Conservation (phyloP, 92 coral and sea anemone genomes). For the Palythoa grandiflora region DNA sequence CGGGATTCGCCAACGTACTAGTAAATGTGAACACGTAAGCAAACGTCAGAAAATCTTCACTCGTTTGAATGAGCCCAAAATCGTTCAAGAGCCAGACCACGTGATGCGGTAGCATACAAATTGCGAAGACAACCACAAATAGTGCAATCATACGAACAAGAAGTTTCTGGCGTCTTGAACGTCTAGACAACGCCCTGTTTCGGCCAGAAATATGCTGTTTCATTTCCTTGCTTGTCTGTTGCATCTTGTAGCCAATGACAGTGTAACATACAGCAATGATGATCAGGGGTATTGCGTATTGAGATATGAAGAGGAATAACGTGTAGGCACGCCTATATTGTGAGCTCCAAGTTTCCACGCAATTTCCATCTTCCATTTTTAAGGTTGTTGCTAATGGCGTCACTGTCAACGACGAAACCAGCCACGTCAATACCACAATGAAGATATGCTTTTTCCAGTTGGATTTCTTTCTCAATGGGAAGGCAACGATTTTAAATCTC, state of each 20-base stretch:
- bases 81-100: conserved; percentile 76
- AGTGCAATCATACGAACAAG: conserved; percentile 78
- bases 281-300: conserved; percentile 71
- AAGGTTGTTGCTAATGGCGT: conserved; percentile 69
- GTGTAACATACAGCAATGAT: conserved; percentile 72
- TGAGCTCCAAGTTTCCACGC: conserved; percentile 77
- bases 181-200: conserved; percentile 60
- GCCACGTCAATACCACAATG: conserved; percentile 65
- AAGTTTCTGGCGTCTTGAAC: conserved; percentile 60
- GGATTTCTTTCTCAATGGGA: conserved; percentile 40
- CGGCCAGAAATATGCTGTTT: conserved; percentile 62
- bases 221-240: conserved; percentile 56
- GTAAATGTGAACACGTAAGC: conserved; percentile 84
- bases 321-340: conserved; percentile 57
- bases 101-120: conserved; percentile 90
- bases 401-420: conserved; percentile 61
- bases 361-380: conserved; percentile 56
- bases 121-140: conserved; percentile 78
- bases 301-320: conserved; percentile 65
- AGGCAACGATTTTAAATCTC: conserved; percentile 74
- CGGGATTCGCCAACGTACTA: conserved; percentile 78
- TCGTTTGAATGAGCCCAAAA: conserved; percentile 53
- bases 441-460: conserved; percentile 18
- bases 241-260: conserved; percentile 65
- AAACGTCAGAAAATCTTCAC: conserved; percentile 56